Base-by-base conservation (phyloP, 2,888 invertebrate genomes). In the Tetragonula carbonaria region DNA sequence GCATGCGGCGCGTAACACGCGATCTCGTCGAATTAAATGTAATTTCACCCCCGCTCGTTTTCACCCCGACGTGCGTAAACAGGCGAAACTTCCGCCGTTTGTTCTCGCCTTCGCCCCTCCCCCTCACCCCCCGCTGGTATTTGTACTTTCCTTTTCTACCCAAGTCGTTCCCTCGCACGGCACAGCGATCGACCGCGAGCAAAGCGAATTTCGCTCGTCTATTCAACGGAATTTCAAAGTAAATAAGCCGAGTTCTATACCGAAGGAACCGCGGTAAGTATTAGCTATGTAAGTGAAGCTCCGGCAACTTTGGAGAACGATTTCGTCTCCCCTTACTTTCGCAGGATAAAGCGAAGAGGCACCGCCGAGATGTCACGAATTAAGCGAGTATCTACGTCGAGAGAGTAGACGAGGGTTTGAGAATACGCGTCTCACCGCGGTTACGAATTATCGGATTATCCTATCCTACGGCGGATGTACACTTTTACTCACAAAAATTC, bases 11-110 rank as follows among this genome's bases (percentile, higher is more conserved):
- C 8, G 55, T 62, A 38, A 65, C 65, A 67, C 74, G 74, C 38
- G 45, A 71, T 83, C 74, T 28, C 74, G 18, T 5, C 33, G 74
- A 74, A 74, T 74, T 65, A 74, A 74, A 74, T 38, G 74, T 66
- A 66, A 74, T 74, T 65, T 66, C 18, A 65, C 33, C 23, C 33
- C 38, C 23, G 38, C 14, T 38, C 16, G 38, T 21, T 55, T 16
- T 51, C 38, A 16, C 66, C 55, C 53, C 28, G 28, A 38, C 66
- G 51, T 66, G 65, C 53, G 66, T 74, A 74, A 74, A 74, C 74
- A 66, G n/a, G n/a, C 16, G 38, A 66, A 74, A 55, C 66, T 66
- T 74, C 45, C 45, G 66, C 23, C 74, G 65, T 74, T 74, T n/a
- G 33, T 53, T 55, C 28, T 28, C 28, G 21, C 53, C 23, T 53